Evolutionary conservation across 2,113 vertebrate genomes (phyloP).

Genomic region (Argyrosomus japonicus): DNA sequence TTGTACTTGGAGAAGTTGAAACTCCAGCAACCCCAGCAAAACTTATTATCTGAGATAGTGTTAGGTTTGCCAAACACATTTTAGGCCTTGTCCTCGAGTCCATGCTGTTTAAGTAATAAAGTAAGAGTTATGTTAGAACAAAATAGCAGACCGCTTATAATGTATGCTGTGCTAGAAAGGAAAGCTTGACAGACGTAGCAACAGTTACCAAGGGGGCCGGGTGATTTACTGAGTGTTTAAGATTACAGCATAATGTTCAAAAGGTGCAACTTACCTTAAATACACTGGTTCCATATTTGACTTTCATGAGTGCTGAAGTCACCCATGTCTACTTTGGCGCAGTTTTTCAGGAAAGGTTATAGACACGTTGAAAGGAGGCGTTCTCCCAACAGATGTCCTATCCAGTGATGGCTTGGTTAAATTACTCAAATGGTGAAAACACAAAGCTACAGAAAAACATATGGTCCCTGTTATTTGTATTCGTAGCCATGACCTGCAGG

Average conservation of each 20-base stretch:
- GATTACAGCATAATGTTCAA: not conserved
- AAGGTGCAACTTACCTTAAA: slow-evolving; percentile 5
- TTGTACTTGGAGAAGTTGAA: not conserved
- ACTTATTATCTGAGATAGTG: not conserved
- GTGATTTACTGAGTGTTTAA: not conserved
- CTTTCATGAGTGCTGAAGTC: slow-evolving; percentile 30
- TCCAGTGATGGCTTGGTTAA: slow-evolving; percentile 19
- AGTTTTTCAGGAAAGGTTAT: slow-evolving; percentile 50
- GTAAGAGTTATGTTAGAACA: not conserved
- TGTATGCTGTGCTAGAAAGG: not conserved
- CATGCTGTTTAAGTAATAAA: not conserved
- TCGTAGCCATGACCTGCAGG: slow-evolving; percentile 44
- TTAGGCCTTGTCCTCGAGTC: not conserved
- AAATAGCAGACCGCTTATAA: not conserved
- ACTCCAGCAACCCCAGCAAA: not conserved
- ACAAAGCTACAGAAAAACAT: slow-evolving; percentile 28
- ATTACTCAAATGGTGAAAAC: slow-evolving; percentile 30
- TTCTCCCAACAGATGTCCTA: not conserved
- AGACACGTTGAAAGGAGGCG: slow-evolving; percentile 15
- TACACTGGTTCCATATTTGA: not conserved
- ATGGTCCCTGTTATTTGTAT: slow-evolving; percentile 52
- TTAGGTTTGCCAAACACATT: not conserved
- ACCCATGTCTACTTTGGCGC: not conserved
- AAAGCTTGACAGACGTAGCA: not conserved
- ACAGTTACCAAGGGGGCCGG: not conserved